Evolutionary conservation across 35 echinoderm and acorn worm species (phyloP).

Genomic region (Diadema setosum): DNA sequence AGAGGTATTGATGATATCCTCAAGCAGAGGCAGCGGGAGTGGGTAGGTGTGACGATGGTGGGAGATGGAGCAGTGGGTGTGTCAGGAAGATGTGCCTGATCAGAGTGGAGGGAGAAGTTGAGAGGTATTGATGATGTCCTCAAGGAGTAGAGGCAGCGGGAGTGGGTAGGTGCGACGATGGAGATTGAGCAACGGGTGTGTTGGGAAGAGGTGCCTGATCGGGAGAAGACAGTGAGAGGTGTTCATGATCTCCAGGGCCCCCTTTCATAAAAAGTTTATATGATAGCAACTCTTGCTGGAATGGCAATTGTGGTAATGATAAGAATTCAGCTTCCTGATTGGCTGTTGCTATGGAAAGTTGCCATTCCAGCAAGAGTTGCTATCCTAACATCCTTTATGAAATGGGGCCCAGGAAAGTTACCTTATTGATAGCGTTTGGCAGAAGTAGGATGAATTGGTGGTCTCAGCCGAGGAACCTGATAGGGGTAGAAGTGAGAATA

Average conservation of each 20-base stretch:
- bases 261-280: too few relatives aligned
- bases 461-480: too few relatives aligned
- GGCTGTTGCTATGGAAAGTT: too few relatives aligned
- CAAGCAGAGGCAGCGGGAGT: constrained; percentile 44
- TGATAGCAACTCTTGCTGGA: too few relatives aligned
- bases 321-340: too few relatives aligned
- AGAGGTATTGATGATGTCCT: constrained; percentile 61
- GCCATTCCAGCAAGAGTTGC: too few relatives aligned
- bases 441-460: too few relatives aligned
- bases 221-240: constrained; percentile 72
- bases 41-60: constrained; percentile 21
- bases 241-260: constrained; percentile 50
- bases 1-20: not conserved
- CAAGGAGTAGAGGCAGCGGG: constrained; percentile 23
- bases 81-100: constrained; percentile 81
- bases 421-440: too few relatives aligned
- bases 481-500: too few relatives aligned
- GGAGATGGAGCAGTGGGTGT: constrained; percentile 94
- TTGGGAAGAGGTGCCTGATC: constrained; percentile 80
- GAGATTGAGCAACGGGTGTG: constrained; percentile 93
- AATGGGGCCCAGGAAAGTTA: too few relatives aligned
- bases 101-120: constrained; percentile 67
- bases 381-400: too few relatives aligned
- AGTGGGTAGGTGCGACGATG: constrained; percentile 37
- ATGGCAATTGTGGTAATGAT: too few relatives aligned